These are phyloP conservation scores for Synanthedon myopaeformis DNA, from an alignment of 2,888 invertebrate genomes.

Conservation along the genomic window DNA sequence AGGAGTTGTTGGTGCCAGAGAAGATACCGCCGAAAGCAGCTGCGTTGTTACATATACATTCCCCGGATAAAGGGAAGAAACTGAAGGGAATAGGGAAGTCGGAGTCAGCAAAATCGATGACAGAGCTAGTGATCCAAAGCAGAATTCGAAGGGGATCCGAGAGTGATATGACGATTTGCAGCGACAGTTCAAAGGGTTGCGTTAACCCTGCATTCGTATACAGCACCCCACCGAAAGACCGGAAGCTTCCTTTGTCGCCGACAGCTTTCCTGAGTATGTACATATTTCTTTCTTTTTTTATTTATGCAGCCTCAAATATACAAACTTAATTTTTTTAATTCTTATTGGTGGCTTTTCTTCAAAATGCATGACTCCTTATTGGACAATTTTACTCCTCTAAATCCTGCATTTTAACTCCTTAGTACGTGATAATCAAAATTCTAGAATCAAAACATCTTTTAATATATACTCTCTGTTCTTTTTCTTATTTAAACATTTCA, in stretches of 20 bases:
- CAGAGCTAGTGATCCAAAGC: constrained; percentile 32
- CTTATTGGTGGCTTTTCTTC: too few species aligned
- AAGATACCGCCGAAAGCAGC: constrained; percentile 74
- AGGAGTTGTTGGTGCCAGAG: constrained; percentile 55
- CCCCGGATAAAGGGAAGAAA: constrained; percentile 38
- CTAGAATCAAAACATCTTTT: too few species aligned
- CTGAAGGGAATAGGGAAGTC: constrained; percentile 51
- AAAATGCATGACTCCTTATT: too few species aligned
- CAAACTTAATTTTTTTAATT: too few species aligned
- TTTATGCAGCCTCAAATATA: too few species aligned
- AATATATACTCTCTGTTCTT: too few species aligned
- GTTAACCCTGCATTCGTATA: constrained; percentile 62
- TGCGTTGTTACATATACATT: constrained; percentile 70
- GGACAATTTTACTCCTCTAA: too few species aligned
- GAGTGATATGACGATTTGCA: constrained; percentile 44
- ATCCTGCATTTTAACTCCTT: too few species aligned
- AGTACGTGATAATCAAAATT: too few species aligned
- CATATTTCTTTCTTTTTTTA: constrained; percentile 7
- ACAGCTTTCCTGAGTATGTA: constrained; percentile 62
- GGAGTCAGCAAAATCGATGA: constrained; percentile 48
- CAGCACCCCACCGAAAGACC: constrained; percentile 64
- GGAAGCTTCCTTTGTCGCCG: constrained; percentile 52
- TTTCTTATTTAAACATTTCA: too few species aligned
- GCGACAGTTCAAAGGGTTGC: constrained; percentile 37
- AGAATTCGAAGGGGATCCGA: constrained; percentile 57